Percentiles rank a stretch among this genome's conserved stretches.
Evolutionary conservation across 1,140 invertebrate genomes (phyloP).

Genomic region (Trachymyrmex septentrionalis): DNA sequence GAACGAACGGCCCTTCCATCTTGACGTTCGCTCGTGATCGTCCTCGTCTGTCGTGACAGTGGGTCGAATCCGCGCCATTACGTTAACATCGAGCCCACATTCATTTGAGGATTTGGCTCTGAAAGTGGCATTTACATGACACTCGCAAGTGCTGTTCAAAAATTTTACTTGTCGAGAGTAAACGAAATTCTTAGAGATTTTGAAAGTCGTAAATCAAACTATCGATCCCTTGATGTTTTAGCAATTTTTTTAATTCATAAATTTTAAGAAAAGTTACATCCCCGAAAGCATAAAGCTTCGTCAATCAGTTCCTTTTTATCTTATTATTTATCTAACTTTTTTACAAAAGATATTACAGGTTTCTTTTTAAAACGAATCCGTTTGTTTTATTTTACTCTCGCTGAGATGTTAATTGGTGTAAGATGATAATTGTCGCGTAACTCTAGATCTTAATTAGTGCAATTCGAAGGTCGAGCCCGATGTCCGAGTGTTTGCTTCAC

Average conservation of each 20-base stretch:
- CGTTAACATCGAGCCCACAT: slow-evolving; percentile 52
- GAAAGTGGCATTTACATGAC: slow-evolving; percentile 50
- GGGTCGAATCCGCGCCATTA: slow-evolving; percentile 55
- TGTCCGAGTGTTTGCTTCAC: not conserved
- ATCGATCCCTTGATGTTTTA: not conserved
- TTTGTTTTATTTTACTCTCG: not conserved
- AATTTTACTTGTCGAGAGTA: not conserved
- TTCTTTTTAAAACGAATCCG: not conserved
- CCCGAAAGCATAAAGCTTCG: not conserved
- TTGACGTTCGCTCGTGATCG: slow-evolving; percentile 59
- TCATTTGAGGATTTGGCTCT: slow-evolving; percentile 25
- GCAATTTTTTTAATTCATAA: not conserved
- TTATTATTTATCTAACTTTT: not conserved
- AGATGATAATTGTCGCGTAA: too few relatives aligned
- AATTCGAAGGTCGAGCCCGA: not conserved
- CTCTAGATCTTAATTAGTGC: slow-evolving; percentile 10
- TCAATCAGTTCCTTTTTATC: not conserved
- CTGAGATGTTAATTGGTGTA: not conserved
- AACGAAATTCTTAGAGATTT: not conserved
- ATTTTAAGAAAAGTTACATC: not conserved
- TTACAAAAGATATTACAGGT: not conserved
- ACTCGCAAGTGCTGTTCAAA: slow-evolving; percentile 28
- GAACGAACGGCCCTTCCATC: slow-evolving; percentile 60
- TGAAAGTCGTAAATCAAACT: not conserved
- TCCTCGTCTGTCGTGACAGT: slow-evolving; percentile 47